Evolutionary conservation across 1,140 invertebrate species (phyloP), one percentile per base, ranked within the genome.

Genomic region (Sycophaga agraensis): DNA sequence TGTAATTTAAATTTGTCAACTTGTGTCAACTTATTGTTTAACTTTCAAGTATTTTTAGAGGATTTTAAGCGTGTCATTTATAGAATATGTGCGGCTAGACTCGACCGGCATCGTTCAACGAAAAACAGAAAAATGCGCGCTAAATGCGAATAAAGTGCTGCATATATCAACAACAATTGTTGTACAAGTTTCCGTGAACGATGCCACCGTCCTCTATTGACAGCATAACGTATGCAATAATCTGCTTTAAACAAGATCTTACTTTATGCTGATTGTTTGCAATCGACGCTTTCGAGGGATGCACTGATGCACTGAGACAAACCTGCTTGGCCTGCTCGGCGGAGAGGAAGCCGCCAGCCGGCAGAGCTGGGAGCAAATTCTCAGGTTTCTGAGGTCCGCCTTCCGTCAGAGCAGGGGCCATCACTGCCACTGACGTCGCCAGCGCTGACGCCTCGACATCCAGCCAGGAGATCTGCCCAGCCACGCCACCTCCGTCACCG

Each of bases 351-450:
- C 76, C 78, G 66, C 73, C 70, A 64, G 72, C 71, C 67, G 78
- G 76, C 64, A 79, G 72, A 63, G 79, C 75, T 62, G 75, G 68
- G 65, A 81, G 73, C 69, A 78, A 76, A 71, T 82, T 82, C 69
- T 80, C 77, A 71, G 82, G 79, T 73, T 84, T 85, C 78, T 86
- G 84, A 73, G 85, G 79, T 80, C 84, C 85, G 69, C 81, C 83
- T 82, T 88, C 86, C 74, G 86, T 88, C 80, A 88, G 81, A 82
- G 87, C 87, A 80, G 87, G 87, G 80, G 87, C 87, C 87, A 89
- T 89, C 82, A 85, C 86, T 85, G 82, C 83, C 82, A 81, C 84
- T 83, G 77, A 82, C 83, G 81, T 78, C 28, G 28, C 11, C 83
- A 74, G 73, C 68, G 72, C 74, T 71, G 76, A 72, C 66, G 72